phyloP scores from a whole-genome alignment of 2,797 vertebrate species.

The Podarcis lilfordi region DNA sequence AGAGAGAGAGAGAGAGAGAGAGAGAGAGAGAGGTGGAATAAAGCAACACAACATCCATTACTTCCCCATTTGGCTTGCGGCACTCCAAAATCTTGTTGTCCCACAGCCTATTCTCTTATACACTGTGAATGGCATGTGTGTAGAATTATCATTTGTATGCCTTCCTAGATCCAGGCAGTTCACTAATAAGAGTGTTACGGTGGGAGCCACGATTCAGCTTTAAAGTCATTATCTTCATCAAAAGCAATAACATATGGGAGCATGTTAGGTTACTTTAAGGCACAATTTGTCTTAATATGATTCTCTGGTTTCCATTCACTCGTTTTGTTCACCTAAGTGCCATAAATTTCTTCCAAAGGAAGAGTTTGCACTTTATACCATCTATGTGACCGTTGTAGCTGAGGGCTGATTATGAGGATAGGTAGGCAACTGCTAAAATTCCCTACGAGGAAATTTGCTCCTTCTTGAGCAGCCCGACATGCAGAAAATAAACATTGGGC shows the following conservation, averaged over 20 bases:
- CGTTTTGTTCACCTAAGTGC: conserved; percentile 8
- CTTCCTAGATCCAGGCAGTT: not conserved
- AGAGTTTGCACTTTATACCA: not conserved
- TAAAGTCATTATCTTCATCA: conserved; percentile 24
- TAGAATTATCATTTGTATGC: not conserved
- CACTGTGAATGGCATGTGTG: not conserved
- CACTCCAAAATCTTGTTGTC: conserved; percentile 1
- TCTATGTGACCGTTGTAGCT: not conserved
- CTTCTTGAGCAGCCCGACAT: too few relatives aligned
- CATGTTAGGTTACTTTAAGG: conserved; percentile 15
- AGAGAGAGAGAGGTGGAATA: not conserved
- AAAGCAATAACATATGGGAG: not conserved
- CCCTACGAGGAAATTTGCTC: not conserved
- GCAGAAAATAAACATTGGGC: not conserved
- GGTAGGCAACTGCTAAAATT: not conserved
- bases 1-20: conserved; percentile 7
- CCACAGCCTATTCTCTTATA: not conserved
- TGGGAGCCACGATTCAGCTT: not conserved
- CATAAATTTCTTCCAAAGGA: not conserved
- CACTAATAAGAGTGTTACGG: conserved; percentile 11
- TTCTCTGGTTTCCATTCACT: not conserved
- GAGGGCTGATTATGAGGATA: not conserved
- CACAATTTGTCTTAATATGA: conserved; percentile 21
- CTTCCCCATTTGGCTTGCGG: not conserved
- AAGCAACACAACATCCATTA: not conserved